Base-by-base conservation (phyloP, 2,113 vertebrate genomes). In the Donacobius atricapilla region DNA sequence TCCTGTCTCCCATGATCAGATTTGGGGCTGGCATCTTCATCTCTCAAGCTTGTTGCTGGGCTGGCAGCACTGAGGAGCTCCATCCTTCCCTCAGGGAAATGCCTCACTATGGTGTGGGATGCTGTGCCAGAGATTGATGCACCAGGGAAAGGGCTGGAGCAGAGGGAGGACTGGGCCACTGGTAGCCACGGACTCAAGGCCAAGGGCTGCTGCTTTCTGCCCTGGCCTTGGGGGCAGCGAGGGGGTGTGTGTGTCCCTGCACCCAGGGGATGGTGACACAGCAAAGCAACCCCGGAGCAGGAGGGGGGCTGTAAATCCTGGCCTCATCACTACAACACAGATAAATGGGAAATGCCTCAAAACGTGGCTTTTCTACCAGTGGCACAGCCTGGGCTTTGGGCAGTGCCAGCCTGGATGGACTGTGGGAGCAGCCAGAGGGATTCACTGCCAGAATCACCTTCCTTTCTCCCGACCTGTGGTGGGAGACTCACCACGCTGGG, bases 21-120 rank as follows among this genome's bases (percentile, higher is more conserved):
- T n/a, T 37, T 35, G 14, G 13, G 31, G 33, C 57, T 8, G 13
- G 60, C 61, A 42, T 27, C 40, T 69, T 51, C 12, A 1, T 8
- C 15, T 78, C 25, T 56, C 68, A 69, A 15, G 40, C 20, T 50
- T 5, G 1, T 27, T 33, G 6, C 23, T 21, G 57, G 53, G 44
- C 39, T 66, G 39, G 66, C 56, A 89, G 63, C 3, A 0, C 69
- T 6, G 9, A 90, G 77, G 42, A 57, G 40, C 60, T 77, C 63
- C 6, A 2, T 35, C 58, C 61, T 65, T 77, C 12, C 54, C 53
- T n/a, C 35, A 10, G 37, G 39, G 27, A 77, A 79, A 42, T 56
- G 71, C 37, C 30, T n/a, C 17, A 10, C 58, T 35, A 0, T 1
- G 1, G 30, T 22, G 44, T 0, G 0, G 53, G 72, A n/a, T 66